Conservation (phyloP, 2,888 invertebrate genomes). For the Leptopilina syphax region DNA sequence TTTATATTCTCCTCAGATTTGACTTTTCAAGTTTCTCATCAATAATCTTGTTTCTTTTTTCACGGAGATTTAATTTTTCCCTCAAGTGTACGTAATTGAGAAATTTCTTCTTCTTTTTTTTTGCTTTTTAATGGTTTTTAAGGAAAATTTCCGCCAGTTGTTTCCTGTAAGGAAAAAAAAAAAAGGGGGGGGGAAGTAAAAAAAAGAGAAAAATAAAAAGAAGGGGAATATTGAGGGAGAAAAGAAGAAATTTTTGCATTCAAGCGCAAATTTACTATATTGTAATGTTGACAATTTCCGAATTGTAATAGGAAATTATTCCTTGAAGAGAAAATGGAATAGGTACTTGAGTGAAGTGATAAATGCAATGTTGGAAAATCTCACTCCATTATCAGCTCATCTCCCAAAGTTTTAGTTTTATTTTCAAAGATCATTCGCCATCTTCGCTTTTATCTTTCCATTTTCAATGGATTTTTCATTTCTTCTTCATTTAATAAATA, state of each 20-base stretch:
- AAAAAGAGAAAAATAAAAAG: too few relatives aligned
- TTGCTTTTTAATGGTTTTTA: too few relatives aligned
- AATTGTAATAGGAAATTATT: slow-evolving; percentile 17
- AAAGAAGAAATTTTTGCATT: too few relatives aligned
- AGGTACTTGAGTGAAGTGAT: slow-evolving; percentile 11
- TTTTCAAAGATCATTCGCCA: background rate
- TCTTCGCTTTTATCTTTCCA: slow-evolving; percentile 17
- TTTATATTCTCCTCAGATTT: slow-evolving; percentile 24
- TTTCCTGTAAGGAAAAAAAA: too few relatives aligned
- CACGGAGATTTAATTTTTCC: background rate
- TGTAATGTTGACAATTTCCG: slow-evolving; percentile 4
- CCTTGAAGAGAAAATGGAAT: slow-evolving; percentile 22
- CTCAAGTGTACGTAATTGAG: too few relatives aligned
- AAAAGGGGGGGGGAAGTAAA: too few relatives aligned
- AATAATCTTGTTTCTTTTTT: slow-evolving; percentile 5
- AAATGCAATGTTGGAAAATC: slow-evolving; percentile 22
- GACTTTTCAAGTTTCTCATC: background rate
- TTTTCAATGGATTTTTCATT: background rate
- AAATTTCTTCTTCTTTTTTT: too few relatives aligned
- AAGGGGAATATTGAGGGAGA: too few relatives aligned
- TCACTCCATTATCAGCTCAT: slow-evolving; percentile 34
- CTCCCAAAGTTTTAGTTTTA: slow-evolving; percentile 19
- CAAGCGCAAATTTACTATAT: background rate
- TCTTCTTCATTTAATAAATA: too few relatives aligned
- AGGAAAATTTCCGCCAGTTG: too few relatives aligned